These are phyloP conservation scores for Myrmecobius fasciatus DNA, from an alignment of 2,113 vertebrate species.

Conservation along the genomic window DNA sequence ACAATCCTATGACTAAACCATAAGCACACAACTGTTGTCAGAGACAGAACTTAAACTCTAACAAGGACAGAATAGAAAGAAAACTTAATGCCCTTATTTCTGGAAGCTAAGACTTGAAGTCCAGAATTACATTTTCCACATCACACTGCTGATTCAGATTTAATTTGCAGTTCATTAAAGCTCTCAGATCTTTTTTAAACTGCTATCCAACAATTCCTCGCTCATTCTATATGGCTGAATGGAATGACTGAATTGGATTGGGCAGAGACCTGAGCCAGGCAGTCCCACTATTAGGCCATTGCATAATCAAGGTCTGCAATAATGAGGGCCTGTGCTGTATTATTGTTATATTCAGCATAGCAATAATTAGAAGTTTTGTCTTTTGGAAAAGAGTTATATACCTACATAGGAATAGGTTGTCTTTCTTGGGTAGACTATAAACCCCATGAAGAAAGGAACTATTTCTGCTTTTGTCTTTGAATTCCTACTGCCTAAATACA, in stretches of 20 bases:
- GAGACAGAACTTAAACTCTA: not conserved
- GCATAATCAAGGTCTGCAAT: too few species aligned
- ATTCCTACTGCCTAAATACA: not conserved
- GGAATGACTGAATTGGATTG: too few species aligned
- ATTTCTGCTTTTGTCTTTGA: not conserved
- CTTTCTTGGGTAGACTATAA: not conserved
- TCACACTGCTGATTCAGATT: not conserved
- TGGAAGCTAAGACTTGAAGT: not conserved
- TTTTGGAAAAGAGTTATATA: not conserved
- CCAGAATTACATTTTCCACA: not conserved
- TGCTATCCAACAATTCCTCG: not conserved
- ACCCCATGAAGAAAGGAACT: not conserved
- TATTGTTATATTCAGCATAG: too few species aligned
- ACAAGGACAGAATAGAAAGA: not conserved
- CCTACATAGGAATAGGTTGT: not conserved
- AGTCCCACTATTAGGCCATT: too few species aligned
- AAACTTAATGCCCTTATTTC: not conserved
- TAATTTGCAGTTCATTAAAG: not conserved
- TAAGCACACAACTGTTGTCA: not conserved
- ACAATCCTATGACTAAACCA: not conserved
- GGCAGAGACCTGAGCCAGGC: too few species aligned
- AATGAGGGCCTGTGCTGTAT: too few species aligned
- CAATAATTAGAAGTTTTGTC: not conserved
- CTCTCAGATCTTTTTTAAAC: not conserved
- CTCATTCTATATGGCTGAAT: not conserved